Evolutionary conservation across 2,888 invertebrate genomes (phyloP), one percentile per base, ranked within the genome.

Genomic region (Philaethria dido): DNA sequence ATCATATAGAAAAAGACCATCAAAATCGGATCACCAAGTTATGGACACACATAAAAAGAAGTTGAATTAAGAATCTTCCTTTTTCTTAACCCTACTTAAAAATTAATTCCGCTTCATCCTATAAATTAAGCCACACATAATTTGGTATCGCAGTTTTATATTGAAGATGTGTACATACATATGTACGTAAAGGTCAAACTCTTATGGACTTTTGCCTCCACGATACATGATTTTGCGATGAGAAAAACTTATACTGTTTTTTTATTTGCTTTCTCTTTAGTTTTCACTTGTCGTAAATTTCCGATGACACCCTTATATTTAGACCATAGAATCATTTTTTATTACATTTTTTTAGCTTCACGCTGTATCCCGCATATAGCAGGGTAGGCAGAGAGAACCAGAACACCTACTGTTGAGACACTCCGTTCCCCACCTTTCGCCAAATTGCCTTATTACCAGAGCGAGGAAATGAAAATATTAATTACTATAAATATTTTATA

Each of bases 111-210:
- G 57, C 57, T 57, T 3, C 14, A 39, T 13, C 9, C 13, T 11
- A 1, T 59, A 59, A 59, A 20, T 25, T 59, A n/a, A 11, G 22
- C 16, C 44, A 36, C 20, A 69, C 50, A 62, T 67, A 67, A 64
- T 69, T 67, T 64, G 59, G 67, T 60, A 67, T 50, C 60, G 67
- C 20, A 69, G 67, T 62, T 67, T 52, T 64, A 67, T 69, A 67
- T 62, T 57, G 44, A 29, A 64, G 64, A 64, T 69, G 48, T 67
- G 57, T 39, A 64, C 45, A n/a, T 50, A 25, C 22, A n/a, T 52
- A 14, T 50, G 29, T n/a, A n/a, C n/a, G n/a, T n/a, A n/a, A 59
- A 62, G 62, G 64, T 64, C 67, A 63, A 68, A 22, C 57, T 65
- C 62, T 29, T 25, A 18, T 50, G 45, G 64, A 68, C 62, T 68